Base-by-base conservation (phyloP, 2,888 invertebrate genomes). In the Amitus sp. region DNA sequence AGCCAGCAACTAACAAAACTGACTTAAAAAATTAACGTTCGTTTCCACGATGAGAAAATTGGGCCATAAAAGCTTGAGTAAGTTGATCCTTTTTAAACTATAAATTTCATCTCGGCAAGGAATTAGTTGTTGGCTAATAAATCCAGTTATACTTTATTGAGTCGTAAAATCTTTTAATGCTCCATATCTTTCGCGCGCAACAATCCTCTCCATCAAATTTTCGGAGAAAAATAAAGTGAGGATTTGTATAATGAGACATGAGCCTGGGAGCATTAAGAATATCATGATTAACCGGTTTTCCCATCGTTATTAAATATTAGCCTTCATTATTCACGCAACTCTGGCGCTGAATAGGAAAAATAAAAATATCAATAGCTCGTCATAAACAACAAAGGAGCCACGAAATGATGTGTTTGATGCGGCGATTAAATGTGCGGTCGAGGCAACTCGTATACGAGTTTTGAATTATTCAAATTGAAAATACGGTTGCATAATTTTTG, bases 161-260 rank as follows among this genome's bases (percentile, higher is more conserved):
- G 27, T 48, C 27, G 23, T 46, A 10, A 43, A 37, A 55, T 49
- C 37, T 48, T 49, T 55, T 48, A 28, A 33, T 48, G 19, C 37
- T 48, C 7, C 18, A 10, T 15, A 13, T 27, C 39, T 39, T 27
- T 56, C 39, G 23, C 27, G 27, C 40, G 28, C 20, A 40, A n/a
- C 50, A 56, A 56, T 56, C 20, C 39, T 46, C 20, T 37, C 5
- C 9, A 17, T 50, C 40, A 30, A 56, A 15, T 50, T 39, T 40
- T 27, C 40, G 45, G 20, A 33, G 20, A 37, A 45, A 30, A 19
- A 46, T 30, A 51, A 47, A 46, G 57, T 57, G 40, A 47, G 30
- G 47, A 42, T 28, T 57, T 51, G 37, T 40, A 51, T 50, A 57
- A 51, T 40, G 57, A 57, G 51, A 57, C 50, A 51, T 57, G 50